These are phyloP conservation scores for Rhinoraja longicauda DNA, from an alignment of 2,797 vertebrate species.

Conservation along the genomic window DNA sequence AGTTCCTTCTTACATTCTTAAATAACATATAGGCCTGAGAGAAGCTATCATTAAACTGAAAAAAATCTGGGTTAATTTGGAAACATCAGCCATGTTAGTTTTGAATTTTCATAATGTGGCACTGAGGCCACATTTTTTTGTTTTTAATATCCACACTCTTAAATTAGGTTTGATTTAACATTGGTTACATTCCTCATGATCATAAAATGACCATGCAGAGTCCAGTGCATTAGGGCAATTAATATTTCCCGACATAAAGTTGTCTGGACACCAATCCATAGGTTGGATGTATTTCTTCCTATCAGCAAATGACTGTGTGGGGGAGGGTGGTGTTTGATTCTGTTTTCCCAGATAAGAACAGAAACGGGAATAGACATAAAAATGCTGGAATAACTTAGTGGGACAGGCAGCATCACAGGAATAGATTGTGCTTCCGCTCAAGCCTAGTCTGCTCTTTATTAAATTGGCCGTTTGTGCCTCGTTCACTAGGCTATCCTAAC, in stretches of 20 bases:
- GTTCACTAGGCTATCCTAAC: too few relatives aligned
- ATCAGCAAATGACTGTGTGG: neutral
- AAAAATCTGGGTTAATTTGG: neutral
- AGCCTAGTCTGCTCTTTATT: too few relatives aligned
- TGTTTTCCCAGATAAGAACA: neutral
- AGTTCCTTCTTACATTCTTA: neutral
- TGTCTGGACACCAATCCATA: neutral
- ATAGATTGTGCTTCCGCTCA: too few relatives aligned
- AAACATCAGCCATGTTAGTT: neutral
- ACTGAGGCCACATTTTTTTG: neutral
- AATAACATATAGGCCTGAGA: neutral
- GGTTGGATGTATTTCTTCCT: neutral
- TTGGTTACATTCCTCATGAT: neutral
- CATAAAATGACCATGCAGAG: neutral
- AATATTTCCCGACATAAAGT: neutral
- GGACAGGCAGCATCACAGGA: too few relatives aligned
- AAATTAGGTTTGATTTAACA: neutral
- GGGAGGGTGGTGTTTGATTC: neutral
- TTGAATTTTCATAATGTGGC: neutral
- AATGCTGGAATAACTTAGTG: too few relatives aligned
- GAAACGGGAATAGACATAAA: too few relatives aligned
- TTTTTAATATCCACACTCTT: neutral
- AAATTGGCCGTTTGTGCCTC: too few relatives aligned
- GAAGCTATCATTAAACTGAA: neutral
- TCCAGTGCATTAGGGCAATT: neutral